Evolutionary conservation across 2,888 invertebrate genomes (phyloP).

Genomic region (Harmothoe impar): DNA sequence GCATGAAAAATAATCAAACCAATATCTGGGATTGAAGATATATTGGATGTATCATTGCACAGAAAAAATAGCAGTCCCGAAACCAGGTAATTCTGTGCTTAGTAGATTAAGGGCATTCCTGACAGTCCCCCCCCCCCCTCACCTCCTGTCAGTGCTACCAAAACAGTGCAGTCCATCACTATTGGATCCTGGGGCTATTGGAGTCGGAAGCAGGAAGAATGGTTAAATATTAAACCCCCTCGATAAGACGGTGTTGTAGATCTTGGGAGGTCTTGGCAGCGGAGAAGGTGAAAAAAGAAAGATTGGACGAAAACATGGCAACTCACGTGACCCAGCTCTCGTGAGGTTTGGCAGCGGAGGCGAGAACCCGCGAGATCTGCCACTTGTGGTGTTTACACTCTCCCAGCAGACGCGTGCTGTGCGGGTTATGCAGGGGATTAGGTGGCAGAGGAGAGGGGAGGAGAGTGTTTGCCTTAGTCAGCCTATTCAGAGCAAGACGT

Average conservation of each 20-base stretch:
- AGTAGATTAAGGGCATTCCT: no score
- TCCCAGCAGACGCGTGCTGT: neutral
- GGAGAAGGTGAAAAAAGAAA: neutral
- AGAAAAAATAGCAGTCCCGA: no score
- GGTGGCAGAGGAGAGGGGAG: neutral
- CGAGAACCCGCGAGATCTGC: neutral
- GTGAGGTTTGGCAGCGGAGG: neutral
- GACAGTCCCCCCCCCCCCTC: no score
- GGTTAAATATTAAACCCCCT: neutral
- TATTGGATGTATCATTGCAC: no score
- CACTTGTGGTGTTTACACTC: neutral
- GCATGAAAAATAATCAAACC: no score
- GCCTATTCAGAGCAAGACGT: neutral
- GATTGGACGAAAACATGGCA: neutral
- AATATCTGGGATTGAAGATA: no score
- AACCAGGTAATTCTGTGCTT: no score
- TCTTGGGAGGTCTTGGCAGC: neutral
- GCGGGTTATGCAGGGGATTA: neutral
- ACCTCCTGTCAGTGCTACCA: no score
- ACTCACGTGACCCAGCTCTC: neutral
- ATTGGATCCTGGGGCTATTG: no score
- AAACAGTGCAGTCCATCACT: no score
- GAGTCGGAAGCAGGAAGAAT: neutral
- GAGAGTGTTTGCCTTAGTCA: slow-evolving; percentile 12
- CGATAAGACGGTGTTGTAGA: neutral